These are phyloP conservation scores for Sycophaga agraensis DNA, from an alignment of 1,140 invertebrate species.

Conservation along the genomic window DNA sequence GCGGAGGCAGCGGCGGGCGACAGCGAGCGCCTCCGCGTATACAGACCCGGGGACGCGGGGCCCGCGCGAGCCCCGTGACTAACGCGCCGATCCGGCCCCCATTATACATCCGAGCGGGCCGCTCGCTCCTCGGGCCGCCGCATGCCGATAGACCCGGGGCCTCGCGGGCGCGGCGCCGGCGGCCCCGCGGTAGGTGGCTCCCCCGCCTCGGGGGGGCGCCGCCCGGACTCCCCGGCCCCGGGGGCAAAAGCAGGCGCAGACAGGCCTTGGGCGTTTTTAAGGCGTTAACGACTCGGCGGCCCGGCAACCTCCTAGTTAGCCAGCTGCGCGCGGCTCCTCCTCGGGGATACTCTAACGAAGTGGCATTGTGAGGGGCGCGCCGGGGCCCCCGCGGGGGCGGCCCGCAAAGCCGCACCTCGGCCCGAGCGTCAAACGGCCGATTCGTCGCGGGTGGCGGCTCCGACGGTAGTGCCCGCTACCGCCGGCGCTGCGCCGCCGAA, in stretches of 20 bases:
- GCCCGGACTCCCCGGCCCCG: no score
- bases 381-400: conserved; percentile 44
- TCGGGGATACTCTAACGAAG: conserved; percentile 51
- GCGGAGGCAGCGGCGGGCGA: conserved; percentile 6
- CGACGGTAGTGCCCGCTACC: no score
- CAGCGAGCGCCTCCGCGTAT: neutral
- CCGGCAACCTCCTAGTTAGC: neutral
- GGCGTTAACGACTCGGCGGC: neutral
- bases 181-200: conserved; percentile 29
- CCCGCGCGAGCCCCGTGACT: conserved; percentile 9
- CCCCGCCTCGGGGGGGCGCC: conserved; percentile 14
- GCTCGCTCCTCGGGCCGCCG: conserved; percentile 32
- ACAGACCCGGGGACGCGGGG: neutral
- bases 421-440: conserved; percentile 52
- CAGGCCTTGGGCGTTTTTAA: no score
- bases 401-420: conserved; percentile 49
- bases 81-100: conserved; percentile 37
- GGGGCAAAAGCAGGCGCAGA: no score
- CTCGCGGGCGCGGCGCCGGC: conserved; percentile 1
- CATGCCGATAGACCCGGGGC: conserved; percentile 37
- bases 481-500: conserved; percentile 17
- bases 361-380: conserved; percentile 48
- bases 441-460: conserved; percentile 51
- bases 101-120: conserved; percentile 19
- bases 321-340: conserved; percentile 32